Evolutionary conservation across 2,888 invertebrate species (phyloP).

Genomic region (Oeneis ivallda): DNA sequence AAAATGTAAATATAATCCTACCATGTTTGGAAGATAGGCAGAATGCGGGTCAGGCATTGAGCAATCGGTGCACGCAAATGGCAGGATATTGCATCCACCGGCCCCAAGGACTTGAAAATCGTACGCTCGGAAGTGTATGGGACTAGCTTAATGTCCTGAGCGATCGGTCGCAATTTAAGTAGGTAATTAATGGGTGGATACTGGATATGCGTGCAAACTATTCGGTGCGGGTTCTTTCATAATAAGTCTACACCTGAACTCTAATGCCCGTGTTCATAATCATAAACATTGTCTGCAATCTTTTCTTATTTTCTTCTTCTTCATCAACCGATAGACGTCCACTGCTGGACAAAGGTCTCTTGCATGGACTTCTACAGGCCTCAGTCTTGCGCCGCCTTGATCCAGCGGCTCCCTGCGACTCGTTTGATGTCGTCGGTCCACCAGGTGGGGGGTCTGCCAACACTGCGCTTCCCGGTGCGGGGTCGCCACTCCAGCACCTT

Average conservation of each 20-base stretch:
- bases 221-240: not conserved
- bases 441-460: too few species aligned
- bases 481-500: too few species aligned
- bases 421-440: too few species aligned
- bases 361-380: too few species aligned
- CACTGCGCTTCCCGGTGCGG: too few species aligned
- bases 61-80: slow-evolving; percentile 33
- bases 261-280: too few species aligned
- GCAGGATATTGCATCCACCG: slow-evolving; percentile 36
- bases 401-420: too few species aligned
- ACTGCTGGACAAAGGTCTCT: too few species aligned
- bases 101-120: slow-evolving; percentile 28
- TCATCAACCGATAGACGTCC: too few species aligned
- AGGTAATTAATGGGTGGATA: not conserved
- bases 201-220: not conserved
- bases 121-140: slow-evolving; percentile 30
- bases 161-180: slow-evolving; percentile 3
- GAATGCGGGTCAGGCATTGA: slow-evolving; percentile 26
- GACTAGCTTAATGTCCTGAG: slow-evolving; percentile 20
- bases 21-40: slow-evolving; percentile 20
- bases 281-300: not conserved
- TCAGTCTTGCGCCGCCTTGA: too few species aligned
- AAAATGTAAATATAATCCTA: slow-evolving; percentile 12
- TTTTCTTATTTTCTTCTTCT: too few species aligned
- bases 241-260: not conserved